Evolutionary conservation across 2,888 invertebrate species (phyloP).

Genomic region (Helleia helle): DNA sequence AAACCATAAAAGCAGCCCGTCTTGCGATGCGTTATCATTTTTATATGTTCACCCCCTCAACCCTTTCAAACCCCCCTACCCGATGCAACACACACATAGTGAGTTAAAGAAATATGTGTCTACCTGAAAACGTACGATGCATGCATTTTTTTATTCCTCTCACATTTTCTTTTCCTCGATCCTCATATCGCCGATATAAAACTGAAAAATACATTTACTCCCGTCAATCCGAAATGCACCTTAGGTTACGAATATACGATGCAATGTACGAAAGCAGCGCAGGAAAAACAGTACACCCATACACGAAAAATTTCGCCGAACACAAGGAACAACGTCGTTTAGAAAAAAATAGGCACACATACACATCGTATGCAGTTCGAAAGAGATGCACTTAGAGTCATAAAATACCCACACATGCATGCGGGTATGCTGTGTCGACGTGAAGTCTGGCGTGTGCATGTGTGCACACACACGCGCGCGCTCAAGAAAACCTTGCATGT

Average conservation of each 20-base stretch:
- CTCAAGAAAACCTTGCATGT: constrained; percentile 66
- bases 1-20: constrained; percentile 72
- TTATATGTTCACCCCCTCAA: constrained; percentile 60
- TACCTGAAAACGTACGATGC: constrained; percentile 73
- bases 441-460: constrained; percentile 39
- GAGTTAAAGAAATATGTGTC: constrained; percentile 75
- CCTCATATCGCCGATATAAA: constrained; percentile 74
- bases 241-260: constrained; percentile 24
- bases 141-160: constrained; percentile 65
- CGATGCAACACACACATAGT: constrained; percentile 57
- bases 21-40: constrained; percentile 75
- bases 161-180: constrained; percentile 73
- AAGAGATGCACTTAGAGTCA: constrained; percentile 74
- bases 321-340: constrained; percentile 52
- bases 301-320: constrained; percentile 47
- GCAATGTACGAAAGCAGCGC: constrained; percentile 24
- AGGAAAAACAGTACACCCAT: constrained; percentile 56
- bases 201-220: constrained; percentile 69
- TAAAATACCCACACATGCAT: constrained; percentile 62
- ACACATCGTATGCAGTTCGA: constrained; percentile 70
- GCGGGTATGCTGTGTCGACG: constrained; percentile 25
- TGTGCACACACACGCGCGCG: constrained; percentile 43
- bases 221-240: constrained; percentile 31
- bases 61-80: constrained; percentile 40
- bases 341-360: constrained; percentile 71